These are phyloP conservation scores for Apolygus lucorum DNA, from an alignment of 1,140 invertebrate species.

Conservation along the genomic window DNA sequence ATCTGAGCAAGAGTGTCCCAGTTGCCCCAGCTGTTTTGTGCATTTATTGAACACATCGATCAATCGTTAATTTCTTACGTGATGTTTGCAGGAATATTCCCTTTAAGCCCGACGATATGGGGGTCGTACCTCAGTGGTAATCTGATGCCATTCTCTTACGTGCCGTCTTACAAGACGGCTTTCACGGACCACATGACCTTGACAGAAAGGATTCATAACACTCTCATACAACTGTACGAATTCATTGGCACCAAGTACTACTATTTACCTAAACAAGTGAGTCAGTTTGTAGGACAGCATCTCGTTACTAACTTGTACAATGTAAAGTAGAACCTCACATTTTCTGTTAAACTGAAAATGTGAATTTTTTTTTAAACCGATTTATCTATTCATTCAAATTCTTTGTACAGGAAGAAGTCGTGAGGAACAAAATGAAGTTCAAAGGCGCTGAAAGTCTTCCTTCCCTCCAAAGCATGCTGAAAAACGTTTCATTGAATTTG, in stretches of 20 bases:
- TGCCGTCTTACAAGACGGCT: slow-evolving; percentile 44
- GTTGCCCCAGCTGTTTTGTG: no score
- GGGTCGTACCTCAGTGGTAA: slow-evolving; percentile 16
- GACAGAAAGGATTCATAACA: slow-evolving; percentile 45
- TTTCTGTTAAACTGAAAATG: no score
- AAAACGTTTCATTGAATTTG: slow-evolving; percentile 39
- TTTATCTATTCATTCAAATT: no score
- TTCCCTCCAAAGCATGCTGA: slow-evolving; percentile 32
- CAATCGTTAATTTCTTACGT: no score
- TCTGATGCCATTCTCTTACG: slow-evolving; percentile 36
- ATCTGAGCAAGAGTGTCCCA: no score
- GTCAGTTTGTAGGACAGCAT: no score
- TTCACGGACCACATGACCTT: slow-evolving; percentile 46
- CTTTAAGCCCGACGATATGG: neutral
- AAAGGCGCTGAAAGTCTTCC: slow-evolving; percentile 28
- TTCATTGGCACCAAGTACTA: slow-evolving; percentile 1
- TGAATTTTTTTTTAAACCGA: no score
- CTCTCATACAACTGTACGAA: slow-evolving; percentile 1
- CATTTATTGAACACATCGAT: no score
- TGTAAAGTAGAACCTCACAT: no score
- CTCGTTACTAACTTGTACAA: no score
- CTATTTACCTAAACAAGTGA: slow-evolving; percentile 24
- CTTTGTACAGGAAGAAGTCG: slow-evolving; percentile 20
- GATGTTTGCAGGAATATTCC: neutral
- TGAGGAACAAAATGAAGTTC: slow-evolving; percentile 17